These are phyloP conservation scores for Drosophila meridiana DNA, from an alignment of 2,888 invertebrate genomes.

Conservation along the genomic window DNA sequence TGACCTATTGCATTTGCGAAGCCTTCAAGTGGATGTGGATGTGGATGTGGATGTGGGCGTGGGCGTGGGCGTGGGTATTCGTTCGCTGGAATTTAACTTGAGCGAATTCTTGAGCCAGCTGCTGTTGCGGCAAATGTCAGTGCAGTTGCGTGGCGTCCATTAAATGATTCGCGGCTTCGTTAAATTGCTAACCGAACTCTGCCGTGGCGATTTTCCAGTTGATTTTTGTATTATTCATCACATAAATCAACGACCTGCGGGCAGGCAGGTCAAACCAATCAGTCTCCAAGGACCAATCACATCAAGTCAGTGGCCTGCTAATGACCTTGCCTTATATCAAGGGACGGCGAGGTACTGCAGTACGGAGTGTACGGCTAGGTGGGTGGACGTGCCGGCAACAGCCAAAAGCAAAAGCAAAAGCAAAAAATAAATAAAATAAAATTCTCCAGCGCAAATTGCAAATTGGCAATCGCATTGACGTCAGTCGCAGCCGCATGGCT, in stretches of 20 bases:
- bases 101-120: not conserved
- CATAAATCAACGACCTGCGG: constrained; percentile 51
- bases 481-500: constrained; percentile 30
- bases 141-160: not conserved
- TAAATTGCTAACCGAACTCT: constrained; percentile 10
- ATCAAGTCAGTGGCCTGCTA: constrained; percentile 57
- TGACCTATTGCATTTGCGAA: constrained; percentile 13
- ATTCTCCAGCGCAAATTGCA: constrained; percentile 38
- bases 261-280: constrained; percentile 34
- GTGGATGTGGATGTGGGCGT: not conserved
- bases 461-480: constrained; percentile 65
- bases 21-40: not conserved
- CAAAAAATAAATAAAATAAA: constrained; percentile 5
- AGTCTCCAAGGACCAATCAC: constrained; percentile 36
- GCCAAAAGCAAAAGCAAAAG: constrained; percentile 12
- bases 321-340: constrained; percentile 36
- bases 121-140: constrained; percentile 1
- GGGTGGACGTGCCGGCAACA: not conserved
- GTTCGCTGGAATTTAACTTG: not conserved
- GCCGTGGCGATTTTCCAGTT: constrained; percentile 4
- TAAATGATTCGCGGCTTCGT: constrained; percentile 11
- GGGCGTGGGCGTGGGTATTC: not conserved
- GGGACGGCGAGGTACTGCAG: not conserved
- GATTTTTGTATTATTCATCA: constrained; percentile 2
- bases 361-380: not conserved